These are phyloP conservation scores for Anaspis maculata DNA, from an alignment of 2,888 invertebrate species.

Conservation along the genomic window DNA sequence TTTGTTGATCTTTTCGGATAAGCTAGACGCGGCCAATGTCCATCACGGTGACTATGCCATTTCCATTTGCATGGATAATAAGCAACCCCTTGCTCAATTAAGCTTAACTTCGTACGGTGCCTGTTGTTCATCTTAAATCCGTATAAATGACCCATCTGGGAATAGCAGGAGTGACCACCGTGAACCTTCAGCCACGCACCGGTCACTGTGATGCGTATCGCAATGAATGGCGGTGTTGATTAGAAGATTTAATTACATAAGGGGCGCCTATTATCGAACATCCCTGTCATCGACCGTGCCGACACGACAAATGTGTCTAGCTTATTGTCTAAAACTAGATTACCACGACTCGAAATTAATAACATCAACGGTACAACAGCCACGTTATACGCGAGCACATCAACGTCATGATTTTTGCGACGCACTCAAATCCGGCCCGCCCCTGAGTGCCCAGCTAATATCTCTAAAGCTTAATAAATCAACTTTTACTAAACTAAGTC, in stretches of 20 bases:
- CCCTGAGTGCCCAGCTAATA: conserved; percentile 3
- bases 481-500: conserved; percentile 13
- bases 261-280: conserved; percentile 27
- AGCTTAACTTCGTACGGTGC: conserved; percentile 33
- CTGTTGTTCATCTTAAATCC: conserved; percentile 41
- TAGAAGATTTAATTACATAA: conserved; percentile 41
- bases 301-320: conserved; percentile 17
- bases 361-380: too few species aligned
- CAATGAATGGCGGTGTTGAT: conserved; percentile 41
- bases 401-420: neutral
- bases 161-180: conserved; percentile 24
- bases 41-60: conserved; percentile 33
- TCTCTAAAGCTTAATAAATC: conserved; percentile 6
- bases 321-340: conserved; percentile 8
- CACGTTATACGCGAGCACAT: neutral
- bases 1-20: conserved; percentile 5
- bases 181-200: conserved; percentile 26
- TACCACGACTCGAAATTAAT: too few species aligned
- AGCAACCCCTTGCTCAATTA: conserved; percentile 37
- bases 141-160: conserved; percentile 42
- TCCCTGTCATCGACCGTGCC: conserved; percentile 15
- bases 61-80: conserved; percentile 42
- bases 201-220: conserved; percentile 32
- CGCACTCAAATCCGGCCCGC: too few species aligned
- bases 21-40: conserved; percentile 21